A percentile compares a stretch with the other conserved stretches of the same genome.
Conservation (phyloP, 2,113 vertebrate species). For the Phylloscopus trochiloides region DNA sequence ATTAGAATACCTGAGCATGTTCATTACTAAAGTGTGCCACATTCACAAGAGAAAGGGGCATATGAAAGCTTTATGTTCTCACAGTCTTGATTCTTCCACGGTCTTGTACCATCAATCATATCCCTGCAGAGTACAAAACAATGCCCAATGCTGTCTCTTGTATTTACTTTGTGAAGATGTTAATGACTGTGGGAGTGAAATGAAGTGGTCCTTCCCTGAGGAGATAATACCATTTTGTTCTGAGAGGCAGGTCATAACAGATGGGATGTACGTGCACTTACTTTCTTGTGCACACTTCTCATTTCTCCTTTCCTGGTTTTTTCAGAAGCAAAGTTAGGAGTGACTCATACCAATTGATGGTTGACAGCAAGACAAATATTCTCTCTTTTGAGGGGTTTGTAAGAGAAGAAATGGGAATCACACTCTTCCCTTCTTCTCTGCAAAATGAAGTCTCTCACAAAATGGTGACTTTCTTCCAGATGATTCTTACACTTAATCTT, state of each 20-base stretch:
- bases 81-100: neutral
- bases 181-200: neutral
- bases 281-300: neutral
- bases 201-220: neutral
- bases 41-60: neutral
- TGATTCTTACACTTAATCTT: neutral
- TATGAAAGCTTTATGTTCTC: neutral
- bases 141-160: neutral
- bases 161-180: neutral
- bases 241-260: neutral
- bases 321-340: neutral
- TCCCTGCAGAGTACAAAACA: neutral
- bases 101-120: neutral
- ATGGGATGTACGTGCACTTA: neutral
- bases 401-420: neutral
- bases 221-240: constrained; percentile 5
- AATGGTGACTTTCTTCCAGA: neutral
- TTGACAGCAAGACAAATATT: neutral
- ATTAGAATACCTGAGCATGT: neutral
- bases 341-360: neutral
- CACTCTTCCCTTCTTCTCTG: neutral
- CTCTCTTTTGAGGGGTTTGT: neutral
- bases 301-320: neutral
- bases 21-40: neutral
- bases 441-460: neutral